Percentiles rank a stretch among this genome's conserved stretches.
Conservation (phyloP, 2,888 invertebrate genomes). For the Dryococelus australis region DNA sequence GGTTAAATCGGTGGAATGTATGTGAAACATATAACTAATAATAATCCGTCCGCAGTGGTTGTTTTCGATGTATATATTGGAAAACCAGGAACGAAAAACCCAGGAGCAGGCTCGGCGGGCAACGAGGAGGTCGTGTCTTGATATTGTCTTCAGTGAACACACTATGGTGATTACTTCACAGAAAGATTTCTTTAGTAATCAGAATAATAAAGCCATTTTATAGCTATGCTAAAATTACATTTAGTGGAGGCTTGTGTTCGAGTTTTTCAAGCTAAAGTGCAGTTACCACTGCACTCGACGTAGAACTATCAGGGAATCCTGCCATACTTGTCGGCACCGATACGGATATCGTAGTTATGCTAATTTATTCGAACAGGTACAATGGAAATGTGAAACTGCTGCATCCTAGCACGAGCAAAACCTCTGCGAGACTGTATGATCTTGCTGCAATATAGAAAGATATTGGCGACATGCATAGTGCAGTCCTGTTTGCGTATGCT, state of each 20-base stretch:
- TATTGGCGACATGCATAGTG: constrained; percentile 3
- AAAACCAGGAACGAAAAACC: constrained; percentile 4
- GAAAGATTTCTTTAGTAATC: neutral
- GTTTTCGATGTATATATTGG: constrained; percentile 17
- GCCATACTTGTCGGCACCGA: constrained; percentile 22
- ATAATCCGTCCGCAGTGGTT: neutral
- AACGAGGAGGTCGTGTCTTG: neutral
- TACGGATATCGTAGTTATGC: constrained; percentile 5
- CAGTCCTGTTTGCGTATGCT: neutral
- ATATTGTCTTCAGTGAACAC: neutral
- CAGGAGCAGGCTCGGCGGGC: constrained; percentile 11
- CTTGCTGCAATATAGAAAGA: neutral
- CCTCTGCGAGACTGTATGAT: neutral
- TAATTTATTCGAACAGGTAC: neutral
- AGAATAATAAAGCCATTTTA: neutral
- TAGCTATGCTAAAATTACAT: neutral
- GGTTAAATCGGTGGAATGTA: neutral
- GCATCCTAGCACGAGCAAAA: neutral
- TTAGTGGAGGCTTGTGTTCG: constrained; percentile 1
- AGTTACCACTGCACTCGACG: neutral
- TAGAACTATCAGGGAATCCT: neutral
- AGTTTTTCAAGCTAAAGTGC: neutral
- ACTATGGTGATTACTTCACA: neutral
- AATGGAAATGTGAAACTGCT: neutral
- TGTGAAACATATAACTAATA: constrained; percentile 16